Conservation (phyloP, 2,113 vertebrate species). For the Madoqua kirkii region DNA sequence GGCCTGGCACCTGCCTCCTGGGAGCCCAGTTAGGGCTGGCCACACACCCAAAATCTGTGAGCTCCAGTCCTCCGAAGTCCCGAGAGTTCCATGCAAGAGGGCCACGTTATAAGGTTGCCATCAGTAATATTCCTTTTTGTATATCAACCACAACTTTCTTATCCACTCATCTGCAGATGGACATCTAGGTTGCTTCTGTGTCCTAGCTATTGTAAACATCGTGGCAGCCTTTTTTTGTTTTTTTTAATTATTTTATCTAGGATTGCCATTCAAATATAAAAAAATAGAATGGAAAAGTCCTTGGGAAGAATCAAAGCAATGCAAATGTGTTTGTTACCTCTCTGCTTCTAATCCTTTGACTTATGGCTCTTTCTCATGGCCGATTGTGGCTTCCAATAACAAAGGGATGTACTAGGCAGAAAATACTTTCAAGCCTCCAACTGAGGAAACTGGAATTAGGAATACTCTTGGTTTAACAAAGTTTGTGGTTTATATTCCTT, state of each 20-base stretch:
- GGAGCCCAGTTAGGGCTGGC: background rate
- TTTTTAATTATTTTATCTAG: background rate
- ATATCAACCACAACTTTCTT: background rate
- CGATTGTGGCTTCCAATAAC: background rate
- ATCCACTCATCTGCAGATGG: background rate
- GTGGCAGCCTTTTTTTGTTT: background rate
- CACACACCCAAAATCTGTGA: background rate
- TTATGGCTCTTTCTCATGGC: background rate
- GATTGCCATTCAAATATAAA: conserved; percentile 8
- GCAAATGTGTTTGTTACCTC: background rate
- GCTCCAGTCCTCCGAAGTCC: conserved; percentile 16
- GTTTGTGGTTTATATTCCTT: background rate
- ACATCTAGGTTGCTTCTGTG: background rate
- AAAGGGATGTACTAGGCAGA: background rate
- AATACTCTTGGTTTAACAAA: background rate
- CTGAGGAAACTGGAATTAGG: background rate
- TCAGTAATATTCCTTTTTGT: conserved; percentile 27
- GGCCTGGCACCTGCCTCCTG: background rate
- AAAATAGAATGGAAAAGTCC: background rate
- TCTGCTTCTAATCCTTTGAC: background rate
- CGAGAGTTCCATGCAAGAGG: background rate
- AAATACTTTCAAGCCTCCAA: background rate
- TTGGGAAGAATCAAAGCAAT: conserved; percentile 19
- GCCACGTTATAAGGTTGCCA: conserved; percentile 78
- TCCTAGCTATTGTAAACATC: background rate